phyloP scores from a whole-genome alignment of 2,888 invertebrate genomes.

The Oscheius sp. region DNA sequence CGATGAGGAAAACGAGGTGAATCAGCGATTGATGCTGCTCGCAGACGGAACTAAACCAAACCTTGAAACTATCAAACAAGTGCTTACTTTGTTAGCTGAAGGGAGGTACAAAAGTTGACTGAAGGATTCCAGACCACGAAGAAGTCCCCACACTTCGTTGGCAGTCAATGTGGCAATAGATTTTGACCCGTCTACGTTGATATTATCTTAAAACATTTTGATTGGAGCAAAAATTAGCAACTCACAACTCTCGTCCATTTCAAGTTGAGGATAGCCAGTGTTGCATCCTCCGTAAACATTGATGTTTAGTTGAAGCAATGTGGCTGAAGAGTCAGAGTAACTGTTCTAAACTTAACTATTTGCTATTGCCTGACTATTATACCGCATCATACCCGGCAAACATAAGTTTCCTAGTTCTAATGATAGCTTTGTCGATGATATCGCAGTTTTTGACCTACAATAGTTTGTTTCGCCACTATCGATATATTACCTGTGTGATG shows the following conservation, averaged over 20 bases:
- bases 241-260: conserved; percentile 42
- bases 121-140: conserved; percentile 88
- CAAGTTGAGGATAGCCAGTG: conserved; percentile 33
- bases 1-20: conserved; percentile 84
- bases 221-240: background rate
- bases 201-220: conserved; percentile 9
- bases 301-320: conserved; percentile 28
- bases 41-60: conserved; percentile 52
- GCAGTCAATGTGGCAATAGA: conserved; percentile 47
- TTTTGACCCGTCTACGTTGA: conserved; percentile 30
- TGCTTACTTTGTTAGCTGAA: conserved; percentile 30
- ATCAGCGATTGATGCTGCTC: conserved; percentile 79
- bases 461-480: no score
- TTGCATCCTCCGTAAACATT: conserved; percentile 28
- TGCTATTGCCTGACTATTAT: background rate
- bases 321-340: conserved; percentile 18
- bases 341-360: conserved; percentile 7
- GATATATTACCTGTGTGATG: conserved; percentile 11
- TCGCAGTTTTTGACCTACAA: conserved; percentile 32
- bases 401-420: conserved; percentile 33
- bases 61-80: background rate
- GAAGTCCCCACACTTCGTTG: conserved; percentile 59
- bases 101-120: conserved; percentile 79
- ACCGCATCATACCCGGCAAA: conserved; percentile 37
- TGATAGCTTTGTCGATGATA: conserved; percentile 38